Conservation (phyloP, 2,113 vertebrate genomes). For the Propithecus coquereli region DNA sequence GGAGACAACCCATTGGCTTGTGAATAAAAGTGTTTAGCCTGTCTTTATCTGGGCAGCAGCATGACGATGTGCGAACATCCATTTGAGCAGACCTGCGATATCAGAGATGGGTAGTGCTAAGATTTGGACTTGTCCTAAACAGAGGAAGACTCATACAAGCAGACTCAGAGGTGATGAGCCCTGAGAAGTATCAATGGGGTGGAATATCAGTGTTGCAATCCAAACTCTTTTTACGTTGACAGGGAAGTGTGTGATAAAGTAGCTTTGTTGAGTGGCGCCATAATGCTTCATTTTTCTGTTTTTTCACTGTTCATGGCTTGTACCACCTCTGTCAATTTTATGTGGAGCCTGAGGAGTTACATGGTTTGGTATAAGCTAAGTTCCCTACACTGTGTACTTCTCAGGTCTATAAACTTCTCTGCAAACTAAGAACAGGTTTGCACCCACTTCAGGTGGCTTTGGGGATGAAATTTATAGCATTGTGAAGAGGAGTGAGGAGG, state of each 20-base stretch:
- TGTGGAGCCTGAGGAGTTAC: neutral
- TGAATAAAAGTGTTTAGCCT: neutral
- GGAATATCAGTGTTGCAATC: neutral
- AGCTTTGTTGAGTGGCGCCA: neutral
- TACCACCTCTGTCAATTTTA: neutral
- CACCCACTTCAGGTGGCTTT: neutral
- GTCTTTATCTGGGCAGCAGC: neutral
- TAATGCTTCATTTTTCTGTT: neutral
- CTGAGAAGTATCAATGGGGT: neutral
- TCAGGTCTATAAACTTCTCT: neutral
- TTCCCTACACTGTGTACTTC: neutral
- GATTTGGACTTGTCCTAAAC: neutral
- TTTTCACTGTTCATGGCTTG: neutral
- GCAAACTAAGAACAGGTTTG: neutral
- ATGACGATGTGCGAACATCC: neutral
- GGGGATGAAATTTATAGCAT: neutral
- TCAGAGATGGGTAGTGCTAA: neutral
- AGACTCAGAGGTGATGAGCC: neutral
- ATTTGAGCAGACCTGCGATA: neutral
- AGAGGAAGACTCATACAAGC: neutral
- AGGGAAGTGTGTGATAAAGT: neutral
- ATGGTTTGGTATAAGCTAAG: neutral
- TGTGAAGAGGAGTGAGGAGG: neutral
- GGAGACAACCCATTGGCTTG: neutral
- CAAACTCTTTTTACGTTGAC: neutral